These are phyloP conservation scores for Sorex fumeus DNA, from an alignment of 2,113 vertebrate species.

Conservation along the genomic window DNA sequence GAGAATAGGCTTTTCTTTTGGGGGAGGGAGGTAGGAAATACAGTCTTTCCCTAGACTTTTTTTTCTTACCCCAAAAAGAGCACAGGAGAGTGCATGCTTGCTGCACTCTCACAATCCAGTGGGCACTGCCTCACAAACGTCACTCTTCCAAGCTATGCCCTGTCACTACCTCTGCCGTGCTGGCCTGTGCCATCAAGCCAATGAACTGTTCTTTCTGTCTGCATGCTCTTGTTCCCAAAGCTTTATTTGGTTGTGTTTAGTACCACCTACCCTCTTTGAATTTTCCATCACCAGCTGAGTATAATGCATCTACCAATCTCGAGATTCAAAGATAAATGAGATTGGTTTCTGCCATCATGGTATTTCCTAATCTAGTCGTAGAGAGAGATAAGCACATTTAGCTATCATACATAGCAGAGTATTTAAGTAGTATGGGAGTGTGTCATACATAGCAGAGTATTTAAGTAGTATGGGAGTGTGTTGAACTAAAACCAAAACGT, in stretches of 20 bases:
- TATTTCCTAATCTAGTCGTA: slow-evolving; percentile 42
- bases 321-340: slow-evolving; percentile 46
- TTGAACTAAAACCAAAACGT: not conserved
- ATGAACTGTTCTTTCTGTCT: slow-evolving; percentile 2
- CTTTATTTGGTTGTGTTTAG: not conserved
- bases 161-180: not conserved
- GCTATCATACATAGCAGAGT: not conserved
- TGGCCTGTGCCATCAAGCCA: not conserved
- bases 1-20: not conserved
- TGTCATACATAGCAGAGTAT: not conserved
- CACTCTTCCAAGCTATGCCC: not conserved
- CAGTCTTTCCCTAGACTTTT: not conserved
- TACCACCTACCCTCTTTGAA: not conserved
- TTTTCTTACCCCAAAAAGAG: not conserved
- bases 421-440: not conserved
- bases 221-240: not conserved
- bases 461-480: not conserved
- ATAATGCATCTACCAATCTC: slow-evolving; percentile 21
- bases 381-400: not conserved
- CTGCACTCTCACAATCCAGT: not conserved
- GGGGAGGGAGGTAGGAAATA: not conserved
- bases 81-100: not conserved
- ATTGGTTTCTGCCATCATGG: slow-evolving; percentile 49
- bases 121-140: not conserved
- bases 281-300: not conserved